Conservation (phyloP, 2,113 vertebrate genomes). For the Deroptyus accipitrinus region DNA sequence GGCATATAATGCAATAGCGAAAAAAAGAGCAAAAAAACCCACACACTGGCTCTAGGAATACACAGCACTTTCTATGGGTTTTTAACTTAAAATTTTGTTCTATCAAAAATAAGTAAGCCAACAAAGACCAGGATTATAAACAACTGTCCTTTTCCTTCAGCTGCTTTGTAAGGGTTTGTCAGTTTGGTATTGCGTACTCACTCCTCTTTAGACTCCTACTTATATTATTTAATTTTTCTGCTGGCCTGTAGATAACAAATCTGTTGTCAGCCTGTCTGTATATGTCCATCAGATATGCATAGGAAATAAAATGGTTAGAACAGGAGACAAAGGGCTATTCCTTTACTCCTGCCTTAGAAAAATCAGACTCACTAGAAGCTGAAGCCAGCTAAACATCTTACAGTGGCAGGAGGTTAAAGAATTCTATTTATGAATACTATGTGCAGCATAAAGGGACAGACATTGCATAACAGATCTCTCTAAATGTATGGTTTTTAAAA, state of each 20-base stretch:
- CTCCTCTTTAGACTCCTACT: constrained; percentile 5
- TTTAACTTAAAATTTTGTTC: background rate
- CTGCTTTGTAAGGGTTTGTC: background rate
- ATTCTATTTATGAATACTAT: background rate
- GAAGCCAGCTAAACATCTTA: background rate
- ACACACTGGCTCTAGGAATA: background rate
- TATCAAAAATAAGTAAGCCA: background rate
- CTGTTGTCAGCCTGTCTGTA: constrained; percentile 44
- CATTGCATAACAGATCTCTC: background rate
- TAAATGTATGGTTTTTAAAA: background rate
- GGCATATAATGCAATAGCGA: background rate
- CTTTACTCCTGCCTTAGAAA: constrained; percentile 20
- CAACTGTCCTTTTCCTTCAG: background rate
- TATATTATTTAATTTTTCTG: constrained; percentile 69
- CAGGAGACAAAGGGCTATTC: constrained; percentile 23
- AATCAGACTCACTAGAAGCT: constrained; percentile 24
- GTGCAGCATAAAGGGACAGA: background rate
- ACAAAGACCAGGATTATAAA: background rate
- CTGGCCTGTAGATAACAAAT: constrained; percentile 48
- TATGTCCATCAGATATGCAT: constrained; percentile 45
- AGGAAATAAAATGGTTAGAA: constrained; percentile 29
- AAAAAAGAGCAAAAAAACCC: no score
- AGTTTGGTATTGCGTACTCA: background rate
- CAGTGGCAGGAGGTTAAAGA: background rate
- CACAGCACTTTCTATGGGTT: background rate